These are phyloP conservation scores for Sinonovacula constricta DNA, from an alignment of 1,140 invertebrate genomes.

Conservation along the genomic window DNA sequence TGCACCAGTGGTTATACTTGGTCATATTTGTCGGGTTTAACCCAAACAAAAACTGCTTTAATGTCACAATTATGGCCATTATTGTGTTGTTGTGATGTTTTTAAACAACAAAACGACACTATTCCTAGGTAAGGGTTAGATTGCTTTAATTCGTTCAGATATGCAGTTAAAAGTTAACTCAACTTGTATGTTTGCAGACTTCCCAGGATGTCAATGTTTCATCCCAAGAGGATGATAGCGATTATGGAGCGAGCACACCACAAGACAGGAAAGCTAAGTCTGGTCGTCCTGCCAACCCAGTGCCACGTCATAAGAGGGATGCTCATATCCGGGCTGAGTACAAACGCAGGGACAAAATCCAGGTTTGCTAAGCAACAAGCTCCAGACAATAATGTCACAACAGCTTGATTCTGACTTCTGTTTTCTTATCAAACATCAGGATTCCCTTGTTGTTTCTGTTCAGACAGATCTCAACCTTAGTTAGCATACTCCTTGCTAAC, in stretches of 20 bases:
- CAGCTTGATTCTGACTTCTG: not conserved
- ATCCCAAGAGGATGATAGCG: constrained; percentile 28
- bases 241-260: constrained; percentile 7
- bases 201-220: constrained; percentile 24
- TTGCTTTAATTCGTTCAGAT: too few species aligned
- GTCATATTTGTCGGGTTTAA: not conserved
- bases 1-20: not conserved
- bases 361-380: constrained; percentile 79
- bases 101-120: not conserved
- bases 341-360: constrained; percentile 97
- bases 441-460: too few species aligned
- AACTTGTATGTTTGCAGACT: constrained; percentile 7
- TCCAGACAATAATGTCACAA: not conserved
- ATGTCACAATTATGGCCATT: not conserved
- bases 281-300: constrained; percentile 69
- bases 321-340: constrained; percentile 99
- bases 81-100: not conserved
- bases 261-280: constrained; percentile 53
- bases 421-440: too few species aligned
- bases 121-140: not conserved
- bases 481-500: too few species aligned
- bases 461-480: too few species aligned
- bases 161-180: too few species aligned
- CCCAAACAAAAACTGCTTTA: not conserved
- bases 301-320: constrained; percentile 79